Conservation (phyloP, 2,113 vertebrate species). For the zebrafish (Danio rerio) region DNA sequence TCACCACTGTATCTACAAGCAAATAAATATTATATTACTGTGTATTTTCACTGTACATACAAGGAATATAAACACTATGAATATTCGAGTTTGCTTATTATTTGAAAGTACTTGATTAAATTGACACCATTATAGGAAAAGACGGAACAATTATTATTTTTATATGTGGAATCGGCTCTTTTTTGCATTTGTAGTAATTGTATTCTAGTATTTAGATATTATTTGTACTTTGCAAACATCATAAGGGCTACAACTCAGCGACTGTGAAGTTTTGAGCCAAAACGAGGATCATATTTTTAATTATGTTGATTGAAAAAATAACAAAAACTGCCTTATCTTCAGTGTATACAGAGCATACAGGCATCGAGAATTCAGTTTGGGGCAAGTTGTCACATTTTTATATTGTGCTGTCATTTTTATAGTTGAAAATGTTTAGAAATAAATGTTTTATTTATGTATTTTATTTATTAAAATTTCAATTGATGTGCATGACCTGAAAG, state of each 20-base stretch:
- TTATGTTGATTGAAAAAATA: background rate
- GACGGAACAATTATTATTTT: background rate
- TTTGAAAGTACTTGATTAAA: background rate
- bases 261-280: background rate
- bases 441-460: too few species aligned
- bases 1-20: background rate
- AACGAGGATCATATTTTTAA: background rate
- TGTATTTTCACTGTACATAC: background rate
- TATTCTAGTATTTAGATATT: background rate
- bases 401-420: background rate
- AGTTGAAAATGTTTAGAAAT: too few species aligned
- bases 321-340: background rate
- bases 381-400: background rate
- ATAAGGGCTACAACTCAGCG: background rate
- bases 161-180: background rate
- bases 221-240: background rate
- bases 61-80: background rate
- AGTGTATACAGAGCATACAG: too few species aligned
- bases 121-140: background rate
- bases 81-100: background rate
- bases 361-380: too few species aligned
- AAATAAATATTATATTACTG: slow-evolving; percentile 10
- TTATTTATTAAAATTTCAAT: too few species aligned
- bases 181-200: background rate
- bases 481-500: too few species aligned